These are phyloP conservation scores for Phragmatobia fuliginosa DNA, from an alignment of 2,888 invertebrate species.

Conservation along the genomic window DNA sequence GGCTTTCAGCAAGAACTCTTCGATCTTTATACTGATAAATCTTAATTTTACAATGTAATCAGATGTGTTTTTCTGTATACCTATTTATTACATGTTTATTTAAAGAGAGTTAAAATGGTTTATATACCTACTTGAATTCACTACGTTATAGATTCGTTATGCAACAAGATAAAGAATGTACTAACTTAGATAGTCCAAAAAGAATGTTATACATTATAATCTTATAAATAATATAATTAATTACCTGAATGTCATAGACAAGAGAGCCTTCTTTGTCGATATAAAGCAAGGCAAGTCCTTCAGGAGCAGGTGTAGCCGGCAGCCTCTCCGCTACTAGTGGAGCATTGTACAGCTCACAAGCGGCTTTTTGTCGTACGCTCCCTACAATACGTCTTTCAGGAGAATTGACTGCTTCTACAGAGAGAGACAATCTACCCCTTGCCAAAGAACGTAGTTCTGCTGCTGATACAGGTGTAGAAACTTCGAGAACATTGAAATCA, in stretches of 20 bases:
- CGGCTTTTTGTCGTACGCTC: conserved; percentile 90
- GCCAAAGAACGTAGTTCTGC: conserved; percentile 92
- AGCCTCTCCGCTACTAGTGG: conserved; percentile 86
- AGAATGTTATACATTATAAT: too few relatives aligned
- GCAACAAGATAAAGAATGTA: too few relatives aligned
- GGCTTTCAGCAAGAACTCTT: too few relatives aligned
- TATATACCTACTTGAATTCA: too few relatives aligned
- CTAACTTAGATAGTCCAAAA: too few relatives aligned
- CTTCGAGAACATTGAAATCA: conserved; percentile 92
- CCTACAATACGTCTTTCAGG: conserved; percentile 90
- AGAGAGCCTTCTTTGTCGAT: conserved; percentile 92
- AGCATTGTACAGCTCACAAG: conserved; percentile 93
- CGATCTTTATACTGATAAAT: too few relatives aligned
- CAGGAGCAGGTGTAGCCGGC: conserved; percentile 80
- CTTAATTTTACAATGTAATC: too few relatives aligned
- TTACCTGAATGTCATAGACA: conserved; percentile 90
- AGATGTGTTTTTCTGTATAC: too few relatives aligned
- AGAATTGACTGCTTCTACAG: conserved; percentile 89
- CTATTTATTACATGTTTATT: too few relatives aligned
- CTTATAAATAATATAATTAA: not conserved
- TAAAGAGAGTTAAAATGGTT: too few relatives aligned
- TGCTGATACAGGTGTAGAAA: conserved; percentile 92
- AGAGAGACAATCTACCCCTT: conserved; percentile 91
- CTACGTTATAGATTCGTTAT: too few relatives aligned
- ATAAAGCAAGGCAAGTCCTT: conserved; percentile 92